phyloP scores from a whole-genome alignment of 2,888 invertebrate species.

The Acrocyrtus sp. region DNA sequence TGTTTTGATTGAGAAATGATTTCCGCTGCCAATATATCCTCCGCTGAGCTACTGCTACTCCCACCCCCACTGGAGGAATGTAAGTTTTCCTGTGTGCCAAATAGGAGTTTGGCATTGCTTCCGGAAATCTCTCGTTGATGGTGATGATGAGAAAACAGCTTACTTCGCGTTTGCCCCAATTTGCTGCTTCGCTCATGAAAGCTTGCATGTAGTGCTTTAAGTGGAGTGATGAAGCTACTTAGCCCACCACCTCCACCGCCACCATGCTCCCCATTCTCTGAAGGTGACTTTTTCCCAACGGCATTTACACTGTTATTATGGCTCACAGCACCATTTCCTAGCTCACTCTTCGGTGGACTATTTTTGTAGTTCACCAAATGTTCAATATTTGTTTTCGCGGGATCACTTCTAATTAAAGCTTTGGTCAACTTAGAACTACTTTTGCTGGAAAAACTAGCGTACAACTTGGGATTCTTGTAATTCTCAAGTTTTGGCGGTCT shows the following conservation, averaged over 20 bases:
- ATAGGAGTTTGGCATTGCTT: conserved; percentile 47
- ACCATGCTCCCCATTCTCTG: conserved; percentile 31
- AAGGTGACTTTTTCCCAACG: conserved; percentile 22
- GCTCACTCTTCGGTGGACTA: conserved; percentile 36
- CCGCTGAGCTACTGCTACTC: conserved; percentile 27
- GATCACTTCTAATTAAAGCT: conserved; percentile 57
- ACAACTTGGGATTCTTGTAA: conserved; percentile 55
- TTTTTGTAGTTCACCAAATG: conserved; percentile 56
- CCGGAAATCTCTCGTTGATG: conserved; percentile 44
- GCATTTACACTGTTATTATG: conserved; percentile 16
- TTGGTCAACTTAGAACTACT: conserved; percentile 53
- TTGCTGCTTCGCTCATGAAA: conserved; percentile 58
- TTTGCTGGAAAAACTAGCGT: conserved; percentile 59
- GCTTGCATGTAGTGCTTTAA: conserved; percentile 58
- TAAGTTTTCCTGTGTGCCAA: conserved; percentile 47
- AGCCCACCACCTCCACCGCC: conserved; percentile 32
- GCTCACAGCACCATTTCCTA: neutral
- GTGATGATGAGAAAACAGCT: conserved; percentile 56
- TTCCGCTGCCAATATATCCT: conserved; percentile 40
- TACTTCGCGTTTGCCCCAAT: conserved; percentile 52
- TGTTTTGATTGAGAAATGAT: conserved; percentile 39
- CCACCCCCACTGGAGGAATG: conserved; percentile 37
- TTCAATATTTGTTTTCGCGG: conserved; percentile 61
- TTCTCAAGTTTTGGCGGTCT: conserved; percentile 29
- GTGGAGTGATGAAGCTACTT: conserved; percentile 54